Percentiles rank a stretch among this genome's conserved stretches.
Evolutionary conservation across 2,888 invertebrate species (phyloP).

Genomic region (Heteromyza rotundicornis): DNA sequence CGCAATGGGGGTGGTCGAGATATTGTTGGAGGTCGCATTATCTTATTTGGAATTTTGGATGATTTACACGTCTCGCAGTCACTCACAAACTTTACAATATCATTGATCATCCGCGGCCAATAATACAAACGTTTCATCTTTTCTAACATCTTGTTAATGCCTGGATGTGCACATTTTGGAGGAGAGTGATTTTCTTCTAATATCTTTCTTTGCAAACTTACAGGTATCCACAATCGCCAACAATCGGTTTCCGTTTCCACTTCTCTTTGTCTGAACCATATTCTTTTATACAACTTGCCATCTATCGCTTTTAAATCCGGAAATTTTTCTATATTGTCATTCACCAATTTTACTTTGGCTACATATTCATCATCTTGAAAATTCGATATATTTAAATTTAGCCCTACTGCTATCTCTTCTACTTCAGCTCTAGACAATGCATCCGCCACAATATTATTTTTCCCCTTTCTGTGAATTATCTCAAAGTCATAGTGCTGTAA

Average conservation of each 20-base stretch:
- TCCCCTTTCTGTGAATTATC: conserved; percentile 11
- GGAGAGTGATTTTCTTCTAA: not conserved
- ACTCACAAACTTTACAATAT: not conserved
- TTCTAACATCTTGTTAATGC: not conserved
- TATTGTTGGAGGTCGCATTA: too few relatives aligned
- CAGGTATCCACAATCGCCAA: not conserved
- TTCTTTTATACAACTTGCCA: not conserved
- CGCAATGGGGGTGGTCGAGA: conserved; percentile 8
- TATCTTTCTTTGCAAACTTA: too few relatives aligned
- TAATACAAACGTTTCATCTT: not conserved
- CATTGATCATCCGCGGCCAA: not conserved
- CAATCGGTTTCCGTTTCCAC: too few relatives aligned
- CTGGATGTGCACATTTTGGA: not conserved
- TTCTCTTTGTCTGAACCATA: too few relatives aligned
- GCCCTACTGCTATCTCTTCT: too few relatives aligned
- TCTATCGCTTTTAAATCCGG: not conserved
- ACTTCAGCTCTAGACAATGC: too few relatives aligned
- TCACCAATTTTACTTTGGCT: too few relatives aligned
- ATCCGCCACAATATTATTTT: too few relatives aligned
- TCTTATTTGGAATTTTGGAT: not conserved
- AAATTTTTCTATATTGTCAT: too few relatives aligned
- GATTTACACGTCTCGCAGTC: not conserved
- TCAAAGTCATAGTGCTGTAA: conserved; percentile 7
- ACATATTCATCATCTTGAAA: too few relatives aligned
- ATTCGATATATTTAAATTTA: too few relatives aligned